These are phyloP conservation scores for Matsumyia berberina DNA, from an alignment of 2,888 invertebrate species.

Conservation along the genomic window DNA sequence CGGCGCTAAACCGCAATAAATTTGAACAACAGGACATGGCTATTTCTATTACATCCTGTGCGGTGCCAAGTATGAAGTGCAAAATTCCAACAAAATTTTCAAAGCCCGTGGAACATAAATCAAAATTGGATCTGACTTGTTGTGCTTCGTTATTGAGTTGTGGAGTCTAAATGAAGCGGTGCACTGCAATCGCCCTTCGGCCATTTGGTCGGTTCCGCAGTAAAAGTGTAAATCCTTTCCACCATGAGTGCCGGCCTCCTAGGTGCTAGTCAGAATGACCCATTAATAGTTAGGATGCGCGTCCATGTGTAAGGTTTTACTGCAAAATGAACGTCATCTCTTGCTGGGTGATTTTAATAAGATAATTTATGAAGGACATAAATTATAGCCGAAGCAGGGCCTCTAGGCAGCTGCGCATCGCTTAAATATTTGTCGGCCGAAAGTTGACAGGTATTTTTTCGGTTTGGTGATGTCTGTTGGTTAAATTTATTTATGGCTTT, in stretches of 20 bases:
- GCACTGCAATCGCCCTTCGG: background rate
- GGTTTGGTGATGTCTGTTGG: slow-evolving; percentile 42
- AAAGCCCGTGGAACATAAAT: slow-evolving; percentile 33
- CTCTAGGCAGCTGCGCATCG: background rate
- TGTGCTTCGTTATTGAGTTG: slow-evolving; percentile 28
- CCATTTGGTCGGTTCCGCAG: background rate
- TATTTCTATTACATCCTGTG: slow-evolving; percentile 21
- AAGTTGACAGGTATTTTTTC: slow-evolving; percentile 37
- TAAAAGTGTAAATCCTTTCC: slow-evolving; percentile 15
- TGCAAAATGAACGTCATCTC: slow-evolving; percentile 24
- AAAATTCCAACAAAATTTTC: slow-evolving; percentile 3
- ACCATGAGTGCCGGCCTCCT: background rate
- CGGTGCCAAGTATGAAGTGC: background rate
- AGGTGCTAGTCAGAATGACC: slow-evolving; percentile 30
- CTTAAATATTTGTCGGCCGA: slow-evolving; percentile 21
- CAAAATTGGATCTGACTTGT: slow-evolving; percentile 15
- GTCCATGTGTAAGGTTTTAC: slow-evolving; percentile 18
- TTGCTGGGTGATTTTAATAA: slow-evolving; percentile 42
- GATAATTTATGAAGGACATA: slow-evolving; percentile 46
- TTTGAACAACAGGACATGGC: slow-evolving; percentile 15
- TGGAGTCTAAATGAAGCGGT: background rate
- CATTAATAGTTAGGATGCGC: slow-evolving; percentile 40
- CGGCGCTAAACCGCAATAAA: slow-evolving; percentile 5
- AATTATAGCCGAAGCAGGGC: slow-evolving; percentile 29
- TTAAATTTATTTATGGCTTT: slow-evolving; percentile 17